A percentile compares a stretch with the other conserved stretches of the same genome.
phyloP scores from a whole-genome alignment of 1,140 invertebrate genomes.

The Bilobella aurantiaca region DNA sequence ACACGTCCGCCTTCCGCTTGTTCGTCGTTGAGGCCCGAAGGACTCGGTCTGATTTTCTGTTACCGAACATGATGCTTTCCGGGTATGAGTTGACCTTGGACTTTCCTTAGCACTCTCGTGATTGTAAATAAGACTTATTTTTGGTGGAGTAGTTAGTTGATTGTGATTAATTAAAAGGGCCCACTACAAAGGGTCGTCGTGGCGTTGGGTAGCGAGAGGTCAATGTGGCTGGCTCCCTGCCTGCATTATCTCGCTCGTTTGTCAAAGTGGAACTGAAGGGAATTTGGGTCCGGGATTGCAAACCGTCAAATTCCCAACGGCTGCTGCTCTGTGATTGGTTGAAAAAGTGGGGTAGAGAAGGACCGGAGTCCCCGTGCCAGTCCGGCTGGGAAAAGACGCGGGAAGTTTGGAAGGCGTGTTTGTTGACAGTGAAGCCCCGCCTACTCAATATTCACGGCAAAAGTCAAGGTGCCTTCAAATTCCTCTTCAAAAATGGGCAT shows the following conservation, averaged over 20 bases:
- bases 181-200: no score
- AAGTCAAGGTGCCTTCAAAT: no score
- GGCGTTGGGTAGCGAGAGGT: neutral
- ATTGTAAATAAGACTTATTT: no score
- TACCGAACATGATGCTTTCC: neutral
- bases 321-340: neutral
- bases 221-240: neutral
- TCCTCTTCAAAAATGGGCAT: no score
- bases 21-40: constrained; percentile 6
- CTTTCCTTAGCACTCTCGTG: no score
- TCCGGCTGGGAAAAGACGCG: neutral
- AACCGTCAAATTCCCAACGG: constrained; percentile 5
- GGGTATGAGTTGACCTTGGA: neutral
- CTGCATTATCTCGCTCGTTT: no score
- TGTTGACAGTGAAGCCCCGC: no score
- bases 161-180: no score
- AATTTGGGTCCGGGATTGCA: neutral
- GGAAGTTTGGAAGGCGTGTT: neutral
- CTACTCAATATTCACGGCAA: no score
- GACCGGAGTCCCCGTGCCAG: neutral
- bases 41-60: neutral
- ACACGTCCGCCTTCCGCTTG: constrained; percentile 47
- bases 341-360: neutral
- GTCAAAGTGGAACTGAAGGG: no score
- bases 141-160: no score